Conservation (phyloP, 1,140 invertebrate species). For the Cydia amplana region DNA sequence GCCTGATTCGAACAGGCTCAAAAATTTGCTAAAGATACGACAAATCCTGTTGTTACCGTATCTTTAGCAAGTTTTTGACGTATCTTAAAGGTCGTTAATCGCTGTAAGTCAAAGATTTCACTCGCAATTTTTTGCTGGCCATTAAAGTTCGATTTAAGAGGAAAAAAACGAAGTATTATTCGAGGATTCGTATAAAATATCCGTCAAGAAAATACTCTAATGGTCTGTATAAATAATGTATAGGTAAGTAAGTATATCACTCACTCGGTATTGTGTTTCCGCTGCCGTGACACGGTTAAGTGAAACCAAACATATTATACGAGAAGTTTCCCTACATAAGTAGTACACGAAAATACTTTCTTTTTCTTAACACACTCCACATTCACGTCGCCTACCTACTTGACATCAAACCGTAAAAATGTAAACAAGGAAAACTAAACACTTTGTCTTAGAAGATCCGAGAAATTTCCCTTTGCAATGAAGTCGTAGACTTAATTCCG, state of each 20-base stretch:
- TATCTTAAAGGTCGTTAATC: too few species aligned
- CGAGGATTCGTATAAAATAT: too few species aligned
- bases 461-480: not conserved
- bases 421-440: not conserved
- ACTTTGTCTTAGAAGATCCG: not conserved
- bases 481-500: not conserved
- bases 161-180: too few species aligned
- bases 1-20: too few species aligned
- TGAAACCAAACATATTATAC: not conserved
- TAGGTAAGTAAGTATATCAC: constrained; percentile 1
- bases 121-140: too few species aligned
- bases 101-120: too few species aligned
- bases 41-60: too few species aligned
- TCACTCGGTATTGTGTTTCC: constrained; percentile 2
- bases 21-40: too few species aligned
- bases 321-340: not conserved
- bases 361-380: not conserved
- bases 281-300: not conserved
- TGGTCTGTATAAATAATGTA: not conserved
- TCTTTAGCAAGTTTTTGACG: too few species aligned
- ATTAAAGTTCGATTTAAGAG: too few species aligned
- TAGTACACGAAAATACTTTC: not conserved
- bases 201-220: not conserved
- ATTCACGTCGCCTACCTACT: not conserved
- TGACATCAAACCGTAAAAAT: not conserved